These are phyloP conservation scores for Ceratitis capitata DNA, from an alignment of 1,140 invertebrate genomes.

Conservation along the genomic window DNA sequence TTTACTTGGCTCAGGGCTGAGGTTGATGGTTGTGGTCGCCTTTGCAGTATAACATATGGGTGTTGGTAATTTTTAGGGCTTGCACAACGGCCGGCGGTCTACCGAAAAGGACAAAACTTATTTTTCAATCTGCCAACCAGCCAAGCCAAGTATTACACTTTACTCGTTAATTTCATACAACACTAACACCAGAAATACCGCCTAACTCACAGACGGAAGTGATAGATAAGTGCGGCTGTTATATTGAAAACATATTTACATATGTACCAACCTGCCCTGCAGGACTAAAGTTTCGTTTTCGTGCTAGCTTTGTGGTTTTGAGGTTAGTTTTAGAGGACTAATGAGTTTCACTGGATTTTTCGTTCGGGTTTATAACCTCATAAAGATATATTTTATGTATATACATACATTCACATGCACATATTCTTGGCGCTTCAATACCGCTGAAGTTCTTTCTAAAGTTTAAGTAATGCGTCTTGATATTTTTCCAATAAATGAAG, in stretches of 20 bases:
- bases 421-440: too few species aligned
- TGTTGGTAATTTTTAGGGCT: conserved; percentile 1
- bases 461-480: too few species aligned
- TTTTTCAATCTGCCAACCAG: conserved; percentile 34
- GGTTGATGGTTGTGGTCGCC: conserved; percentile 7
- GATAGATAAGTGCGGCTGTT: not conserved
- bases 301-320: not conserved
- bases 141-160: conserved; percentile 8
- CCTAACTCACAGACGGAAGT: not conserved
- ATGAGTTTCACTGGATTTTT: not conserved
- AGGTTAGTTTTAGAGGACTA: not conserved
- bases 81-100: conserved; percentile 6
- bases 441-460: too few species aligned
- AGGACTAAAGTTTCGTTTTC: not conserved
- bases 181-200: not conserved
- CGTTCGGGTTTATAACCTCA: too few species aligned
- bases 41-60: not conserved
- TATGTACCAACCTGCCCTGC: not conserved
- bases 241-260: not conserved
- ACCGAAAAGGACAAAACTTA: conserved; percentile 36
- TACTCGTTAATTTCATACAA: conserved; percentile 7
- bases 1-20: conserved; percentile 4
- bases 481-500: too few species aligned
- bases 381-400: not conserved
- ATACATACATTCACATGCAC: not conserved